A percentile compares a stretch with the other conserved stretches of the same genome.
Conservation (phyloP, 2,888 invertebrate genomes). For the Neoitamus cyanurus region DNA sequence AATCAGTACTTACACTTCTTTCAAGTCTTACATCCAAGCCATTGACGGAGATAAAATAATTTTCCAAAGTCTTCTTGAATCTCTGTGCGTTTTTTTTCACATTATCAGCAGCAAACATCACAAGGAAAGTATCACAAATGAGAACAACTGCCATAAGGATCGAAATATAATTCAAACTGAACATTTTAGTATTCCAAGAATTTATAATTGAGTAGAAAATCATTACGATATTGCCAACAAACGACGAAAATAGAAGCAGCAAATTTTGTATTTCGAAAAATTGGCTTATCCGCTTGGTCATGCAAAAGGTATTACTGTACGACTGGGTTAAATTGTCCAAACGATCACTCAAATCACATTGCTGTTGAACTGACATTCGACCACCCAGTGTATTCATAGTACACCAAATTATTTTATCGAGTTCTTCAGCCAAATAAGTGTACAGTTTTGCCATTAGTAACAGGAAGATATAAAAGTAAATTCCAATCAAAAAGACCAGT, state of each 20-base stretch:
- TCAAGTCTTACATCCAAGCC: neutral
- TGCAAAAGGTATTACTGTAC: neutral
- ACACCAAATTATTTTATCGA: neutral
- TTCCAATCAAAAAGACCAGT: neutral
- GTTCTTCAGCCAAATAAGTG: neutral
- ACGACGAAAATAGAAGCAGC: neutral
- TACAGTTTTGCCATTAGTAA: neutral
- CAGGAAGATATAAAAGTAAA: neutral
- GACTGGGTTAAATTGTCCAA: neutral
- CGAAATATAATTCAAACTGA: neutral
- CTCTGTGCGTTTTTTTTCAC: neutral
- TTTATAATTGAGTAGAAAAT: neutral
- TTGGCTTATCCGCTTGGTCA: neutral
- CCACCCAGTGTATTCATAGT: neutral
- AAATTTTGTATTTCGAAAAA: neutral
- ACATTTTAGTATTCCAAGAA: neutral
- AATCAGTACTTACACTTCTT: neutral
- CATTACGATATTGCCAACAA: neutral
- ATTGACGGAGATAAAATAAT: neutral
- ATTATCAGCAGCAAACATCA: neutral
- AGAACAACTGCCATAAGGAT: neutral
- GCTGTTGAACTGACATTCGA: neutral
- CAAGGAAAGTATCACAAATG: neutral
- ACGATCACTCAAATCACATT: neutral
- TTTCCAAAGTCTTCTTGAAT: neutral